Evolutionary conservation across 2,888 invertebrate species (phyloP), one percentile per base, ranked within the genome.

Genomic region (Leptinotarsa peninsularis): DNA sequence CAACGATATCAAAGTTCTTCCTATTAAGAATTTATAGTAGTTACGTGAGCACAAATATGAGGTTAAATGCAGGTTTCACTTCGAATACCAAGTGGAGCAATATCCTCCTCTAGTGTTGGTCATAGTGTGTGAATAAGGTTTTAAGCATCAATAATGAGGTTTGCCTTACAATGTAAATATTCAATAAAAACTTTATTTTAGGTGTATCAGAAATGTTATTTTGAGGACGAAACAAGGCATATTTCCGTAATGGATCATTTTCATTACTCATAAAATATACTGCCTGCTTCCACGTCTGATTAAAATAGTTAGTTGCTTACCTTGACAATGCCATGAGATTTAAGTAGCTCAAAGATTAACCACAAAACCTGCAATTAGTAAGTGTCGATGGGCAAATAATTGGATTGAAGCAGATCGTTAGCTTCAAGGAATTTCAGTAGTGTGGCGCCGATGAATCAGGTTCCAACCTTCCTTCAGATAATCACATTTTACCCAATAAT

Each of bases 291-390:
- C 15, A n/a, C 33, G 33, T 63, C 63, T 63, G 14, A 18, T n/a
- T 43, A 69, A 69, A 69, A 69, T 69, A 58, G 18, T 43, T 43
- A 69, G 58, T 72, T 67, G 72, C 27, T 72, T 56, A 67, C 72
- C 72, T 72, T 72, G 67, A 72, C 67, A 66, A 72, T 69, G 69
- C 56, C 56, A 49, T 56, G 43, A 54, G 56, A 69, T 69, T 21
- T 49, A 58, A 58, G 67, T 67, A 49, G 49, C 49, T 43, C n/a
- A 50, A 27, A 58, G 23, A 58, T 23, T 14, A 23, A 58, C 58
- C 58, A 23, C 23, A 58, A 23, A 21, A 23, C 58, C 10, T 58
- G 23, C 14, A 63, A 63, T 63, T 63, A 63, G 3, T 33, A 43
- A 63, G 63, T 63, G 43, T 63, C n/a, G 33, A 63, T 43, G 63